These are phyloP conservation scores for Andrena fulva DNA, from an alignment of 2,888 invertebrate genomes.

Conservation along the genomic window DNA sequence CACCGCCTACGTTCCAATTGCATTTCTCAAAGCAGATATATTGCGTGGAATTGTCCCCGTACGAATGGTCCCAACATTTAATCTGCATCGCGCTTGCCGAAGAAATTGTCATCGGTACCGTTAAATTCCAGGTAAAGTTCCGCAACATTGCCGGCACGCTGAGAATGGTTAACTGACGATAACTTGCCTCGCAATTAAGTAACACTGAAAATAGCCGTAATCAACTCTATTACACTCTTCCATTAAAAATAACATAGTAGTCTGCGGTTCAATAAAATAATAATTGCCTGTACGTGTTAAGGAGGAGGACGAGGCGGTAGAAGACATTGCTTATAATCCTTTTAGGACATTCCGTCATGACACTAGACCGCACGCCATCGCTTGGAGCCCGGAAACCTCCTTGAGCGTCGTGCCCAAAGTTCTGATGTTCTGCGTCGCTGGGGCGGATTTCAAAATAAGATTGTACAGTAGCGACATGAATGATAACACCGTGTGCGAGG, in stretches of 20 bases:
- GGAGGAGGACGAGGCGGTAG: conserved; percentile 85
- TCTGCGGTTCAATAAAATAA: background rate
- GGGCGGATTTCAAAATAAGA: conserved; percentile 86
- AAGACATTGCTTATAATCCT: conserved; percentile 86
- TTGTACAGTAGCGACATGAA: conserved; percentile 87
- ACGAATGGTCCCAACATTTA: conserved; percentile 88
- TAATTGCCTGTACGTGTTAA: conserved; percentile 74
- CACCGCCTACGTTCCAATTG: conserved; percentile 84
- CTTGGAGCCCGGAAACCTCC: conserved; percentile 88
- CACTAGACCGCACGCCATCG: conserved; percentile 86
- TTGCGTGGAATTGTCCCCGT: conserved; percentile 87
- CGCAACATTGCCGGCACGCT: background rate
- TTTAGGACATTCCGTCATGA: conserved; percentile 87
- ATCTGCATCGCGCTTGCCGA: conserved; percentile 87
- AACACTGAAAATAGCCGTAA: background rate
- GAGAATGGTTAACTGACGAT: background rate
- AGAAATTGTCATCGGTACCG: conserved; percentile 86
- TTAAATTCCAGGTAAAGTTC: conserved; percentile 86
- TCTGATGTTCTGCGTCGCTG: conserved; percentile 86
- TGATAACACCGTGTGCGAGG: conserved; percentile 85
- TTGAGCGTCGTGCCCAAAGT: conserved; percentile 87
- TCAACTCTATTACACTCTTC: background rate
- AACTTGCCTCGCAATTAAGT: background rate
- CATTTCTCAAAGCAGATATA: conserved; percentile 86
- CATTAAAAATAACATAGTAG: background rate